phyloP scores from a whole-genome alignment of 2,888 invertebrate genomes.

The Xestia xanthographa region DNA sequence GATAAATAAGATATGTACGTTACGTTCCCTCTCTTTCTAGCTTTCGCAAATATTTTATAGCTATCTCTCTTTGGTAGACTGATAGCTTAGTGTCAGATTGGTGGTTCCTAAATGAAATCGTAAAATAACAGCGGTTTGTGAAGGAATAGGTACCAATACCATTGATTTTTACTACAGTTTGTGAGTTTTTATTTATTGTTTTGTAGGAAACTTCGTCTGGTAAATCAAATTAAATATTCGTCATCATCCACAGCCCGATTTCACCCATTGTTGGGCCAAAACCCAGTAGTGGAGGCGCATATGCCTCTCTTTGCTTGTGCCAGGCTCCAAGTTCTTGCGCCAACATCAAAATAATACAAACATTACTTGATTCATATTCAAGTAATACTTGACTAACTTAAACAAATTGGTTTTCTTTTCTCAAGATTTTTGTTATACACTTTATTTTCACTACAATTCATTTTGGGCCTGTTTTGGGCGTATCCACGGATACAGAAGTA shows the following conservation, averaged over 20 bases:
- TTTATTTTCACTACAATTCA: slow-evolving; percentile 13
- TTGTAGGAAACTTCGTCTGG: background rate
- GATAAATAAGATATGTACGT: slow-evolving; percentile 39
- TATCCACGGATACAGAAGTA: slow-evolving; percentile 57
- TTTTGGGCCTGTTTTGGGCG: slow-evolving; percentile 59
- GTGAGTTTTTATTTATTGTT: too few relatives aligned
- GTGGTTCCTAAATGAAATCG: background rate
- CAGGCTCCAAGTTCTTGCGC: too few relatives aligned
- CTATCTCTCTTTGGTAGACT: background rate
- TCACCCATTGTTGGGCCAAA: too few relatives aligned
- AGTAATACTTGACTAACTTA: background rate
- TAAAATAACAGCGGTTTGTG: background rate
- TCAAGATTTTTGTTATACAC: background rate
- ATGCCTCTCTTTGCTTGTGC: too few relatives aligned
- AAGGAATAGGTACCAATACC: too few relatives aligned
- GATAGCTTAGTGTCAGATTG: background rate
- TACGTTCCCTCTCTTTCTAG: slow-evolving; percentile 42
- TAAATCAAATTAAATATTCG: background rate
- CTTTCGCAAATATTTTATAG: background rate
- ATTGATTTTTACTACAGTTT: background rate
- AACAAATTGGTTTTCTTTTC: too few relatives aligned
- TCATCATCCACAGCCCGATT: too few relatives aligned
- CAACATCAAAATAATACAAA: too few relatives aligned
- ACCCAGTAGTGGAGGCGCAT: too few relatives aligned
- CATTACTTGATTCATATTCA: too few relatives aligned